phyloP scores from a whole-genome alignment of 1,140 invertebrate species.

The Magallana gigas region DNA sequence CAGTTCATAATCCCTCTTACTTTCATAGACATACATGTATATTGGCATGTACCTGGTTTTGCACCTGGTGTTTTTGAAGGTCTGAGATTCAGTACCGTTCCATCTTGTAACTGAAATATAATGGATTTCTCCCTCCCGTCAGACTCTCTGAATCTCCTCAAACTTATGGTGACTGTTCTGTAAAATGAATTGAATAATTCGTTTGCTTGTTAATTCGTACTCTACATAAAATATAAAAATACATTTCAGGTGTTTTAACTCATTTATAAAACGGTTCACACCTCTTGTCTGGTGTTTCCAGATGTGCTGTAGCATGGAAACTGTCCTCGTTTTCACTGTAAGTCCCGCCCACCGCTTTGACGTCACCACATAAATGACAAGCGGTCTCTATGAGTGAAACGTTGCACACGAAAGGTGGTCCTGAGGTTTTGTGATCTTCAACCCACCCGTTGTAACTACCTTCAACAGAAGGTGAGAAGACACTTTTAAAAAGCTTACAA shows the following conservation, averaged over 20 bases:
- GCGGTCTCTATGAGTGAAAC: slow-evolving; percentile 50
- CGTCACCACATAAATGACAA: slow-evolving; percentile 55
- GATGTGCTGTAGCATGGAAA: slow-evolving; percentile 40
- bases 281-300: slow-evolving; percentile 31
- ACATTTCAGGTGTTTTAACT: background rate
- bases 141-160: slow-evolving; percentile 42
- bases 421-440: slow-evolving; percentile 46
- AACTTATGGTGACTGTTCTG: slow-evolving; percentile 33
- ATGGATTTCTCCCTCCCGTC: slow-evolving; percentile 32
- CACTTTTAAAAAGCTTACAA: background rate
- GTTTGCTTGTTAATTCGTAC: background rate
- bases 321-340: slow-evolving; percentile 35
- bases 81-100: slow-evolving; percentile 40
- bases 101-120: slow-evolving; percentile 55
- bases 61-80: background rate
- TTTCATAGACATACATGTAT: no score
- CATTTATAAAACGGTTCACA: background rate
- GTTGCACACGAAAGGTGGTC: slow-evolving; percentile 50
- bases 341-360: slow-evolving; percentile 49
- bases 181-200: background rate
- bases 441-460: slow-evolving; percentile 55
- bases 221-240: background rate
- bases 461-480: background rate
- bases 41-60: background rate
- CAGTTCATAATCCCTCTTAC: no score